These are phyloP conservation scores for Leucophenga montana DNA, from an alignment of 2,888 invertebrate species.

Conservation along the genomic window DNA sequence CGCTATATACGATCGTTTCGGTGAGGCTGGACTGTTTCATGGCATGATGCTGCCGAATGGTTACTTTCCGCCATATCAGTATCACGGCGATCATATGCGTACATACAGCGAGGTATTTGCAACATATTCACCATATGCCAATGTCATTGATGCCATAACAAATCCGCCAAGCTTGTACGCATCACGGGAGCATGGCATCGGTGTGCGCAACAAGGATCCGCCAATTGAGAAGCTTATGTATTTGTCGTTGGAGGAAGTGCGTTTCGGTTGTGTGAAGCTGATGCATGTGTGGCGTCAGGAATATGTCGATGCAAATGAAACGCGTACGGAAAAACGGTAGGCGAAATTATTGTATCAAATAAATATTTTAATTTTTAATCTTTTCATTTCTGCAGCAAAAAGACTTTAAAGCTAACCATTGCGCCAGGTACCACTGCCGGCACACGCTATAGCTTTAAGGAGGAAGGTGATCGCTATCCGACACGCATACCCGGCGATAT, in stretches of 20 bases:
- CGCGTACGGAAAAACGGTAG: slow-evolving; percentile 76
- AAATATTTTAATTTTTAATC: not conserved
- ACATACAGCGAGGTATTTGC: slow-evolving; percentile 89
- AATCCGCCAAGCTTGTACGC: slow-evolving; percentile 79
- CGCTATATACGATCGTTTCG: slow-evolving; percentile 91
- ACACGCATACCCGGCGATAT: slow-evolving; percentile 81
- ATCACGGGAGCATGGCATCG: slow-evolving; percentile 77
- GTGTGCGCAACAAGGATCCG: slow-evolving; percentile 79
- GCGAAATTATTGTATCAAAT: not conserved
- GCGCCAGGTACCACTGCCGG: slow-evolving; percentile 83
- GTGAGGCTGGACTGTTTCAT: slow-evolving; percentile 88
- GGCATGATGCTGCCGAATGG: slow-evolving; percentile 83
- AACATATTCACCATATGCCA: slow-evolving; percentile 86
- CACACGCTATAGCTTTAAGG: slow-evolving; percentile 82
- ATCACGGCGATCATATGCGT: slow-evolving; percentile 84
- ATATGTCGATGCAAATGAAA: slow-evolving; percentile 78
- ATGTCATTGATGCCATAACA: slow-evolving; percentile 80
- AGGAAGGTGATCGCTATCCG: slow-evolving; percentile 86
- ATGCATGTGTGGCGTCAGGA: slow-evolving; percentile 86
- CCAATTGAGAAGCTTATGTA: slow-evolving; percentile 76
- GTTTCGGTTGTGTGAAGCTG: slow-evolving; percentile 85
- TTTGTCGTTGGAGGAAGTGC: slow-evolving; percentile 79
- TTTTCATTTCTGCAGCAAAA: slow-evolving; percentile 74
- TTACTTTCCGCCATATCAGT: slow-evolving; percentile 83
- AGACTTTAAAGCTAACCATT: slow-evolving; percentile 83